A percentile compares a stretch with the other conserved stretches of the same genome.
Evolutionary conservation across 2,113 vertebrate species (phyloP).

Genomic region (Sitta europaea): DNA sequence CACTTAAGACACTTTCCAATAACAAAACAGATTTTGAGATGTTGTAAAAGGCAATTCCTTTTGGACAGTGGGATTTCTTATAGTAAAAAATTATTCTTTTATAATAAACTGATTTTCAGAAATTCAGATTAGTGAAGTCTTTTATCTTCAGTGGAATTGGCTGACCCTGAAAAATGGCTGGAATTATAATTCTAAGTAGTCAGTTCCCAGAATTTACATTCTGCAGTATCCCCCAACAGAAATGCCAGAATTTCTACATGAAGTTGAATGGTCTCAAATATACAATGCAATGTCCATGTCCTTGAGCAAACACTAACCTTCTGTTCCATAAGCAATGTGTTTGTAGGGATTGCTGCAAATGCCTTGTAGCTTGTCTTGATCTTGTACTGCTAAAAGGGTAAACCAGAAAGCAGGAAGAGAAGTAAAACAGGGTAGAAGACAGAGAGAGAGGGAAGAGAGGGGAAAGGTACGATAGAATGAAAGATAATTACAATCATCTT

Average conservation of each 20-base stretch:
- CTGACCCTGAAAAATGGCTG: not conserved
- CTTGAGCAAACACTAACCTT: constrained; percentile 83
- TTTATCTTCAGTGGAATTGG: not conserved
- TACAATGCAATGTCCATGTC: not conserved
- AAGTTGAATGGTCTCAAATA: not conserved
- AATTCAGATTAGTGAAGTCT: not conserved
- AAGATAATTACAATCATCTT: constrained; percentile 33
- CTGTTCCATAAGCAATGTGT: constrained; percentile 93
- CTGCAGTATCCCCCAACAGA: not conserved
- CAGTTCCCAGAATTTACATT: not conserved
- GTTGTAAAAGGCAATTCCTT: not conserved
- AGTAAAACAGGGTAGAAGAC: constrained; percentile 22
- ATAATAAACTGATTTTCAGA: not conserved
- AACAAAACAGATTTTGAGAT: not conserved
- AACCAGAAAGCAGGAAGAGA: constrained; percentile 61
- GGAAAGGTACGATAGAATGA: not conserved
- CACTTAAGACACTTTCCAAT: not conserved
- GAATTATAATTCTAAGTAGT: not conserved
- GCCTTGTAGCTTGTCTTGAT: constrained; percentile 94
- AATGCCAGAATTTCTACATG: not conserved
- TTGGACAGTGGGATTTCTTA: not conserved
- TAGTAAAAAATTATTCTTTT: not conserved
- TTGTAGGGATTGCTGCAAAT: constrained; percentile 95
- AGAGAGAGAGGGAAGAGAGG: not conserved
- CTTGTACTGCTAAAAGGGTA: constrained; percentile 82